Base-by-base conservation (phyloP, 2,888 invertebrate genomes). In the Chaitophorus viminalis region DNA sequence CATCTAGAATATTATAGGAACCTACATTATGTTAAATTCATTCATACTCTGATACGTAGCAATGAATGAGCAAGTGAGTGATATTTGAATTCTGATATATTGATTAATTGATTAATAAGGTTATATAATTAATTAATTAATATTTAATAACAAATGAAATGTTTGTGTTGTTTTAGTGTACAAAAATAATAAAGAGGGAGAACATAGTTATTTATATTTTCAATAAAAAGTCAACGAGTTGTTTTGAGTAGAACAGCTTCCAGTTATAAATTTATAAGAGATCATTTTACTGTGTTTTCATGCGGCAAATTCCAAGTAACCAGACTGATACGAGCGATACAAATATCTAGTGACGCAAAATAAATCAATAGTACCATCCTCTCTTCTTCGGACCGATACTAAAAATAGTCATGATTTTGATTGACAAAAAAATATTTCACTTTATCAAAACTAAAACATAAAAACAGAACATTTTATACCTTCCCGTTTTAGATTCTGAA, bases 281-380 rank as follows among this genome's bases (percentile, higher is more conserved):
- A 72, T 72, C 17, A 52, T 82, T 52, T 82, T 31, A 17, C 3
- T 6, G 25, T 31, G 33, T 11, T 54, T 81, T 81, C 6, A 68
- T 70, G 68, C 68, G 6, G 33, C 0, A n/a, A 52, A 72, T 54
- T 72, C 82, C 52, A 33, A 52, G 72, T 33, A 72, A 31, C 33
- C 82, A 33, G 52, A 1, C 33, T 6, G 68, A 81, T 81, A 31
- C 52, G 4, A 72, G 52, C 8, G n/a, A 70, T 72, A 52, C 70
- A 72, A 39, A 29, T 39, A 79, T 82, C 46, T 82, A 29, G 68
- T 25, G n/a, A 29, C 36, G 33, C 21, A 52, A 82, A 70, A 70
- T 70, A 82, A 82, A 82, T 82, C 82, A 70, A 52, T 70, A 82
- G 25, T 8, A 36, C 1, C 17, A 14, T 82, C 46, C 25, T 33